Base-by-base conservation (phyloP, 2,797 vertebrate species). In the Cercopithecus petaurista region DNA sequence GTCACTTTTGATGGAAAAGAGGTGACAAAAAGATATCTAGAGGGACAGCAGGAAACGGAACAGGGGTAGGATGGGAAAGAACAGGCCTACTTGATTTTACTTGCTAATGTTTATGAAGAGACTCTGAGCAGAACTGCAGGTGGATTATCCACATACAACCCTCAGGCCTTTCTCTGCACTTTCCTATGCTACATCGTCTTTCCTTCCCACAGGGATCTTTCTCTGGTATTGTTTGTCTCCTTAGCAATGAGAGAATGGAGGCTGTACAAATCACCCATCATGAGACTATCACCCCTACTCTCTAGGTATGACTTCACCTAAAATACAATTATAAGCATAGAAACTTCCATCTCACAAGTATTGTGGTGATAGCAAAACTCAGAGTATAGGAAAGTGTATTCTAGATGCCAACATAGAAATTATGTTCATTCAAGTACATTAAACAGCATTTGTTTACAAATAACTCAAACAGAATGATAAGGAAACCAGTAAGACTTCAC, bases 361-460 rank as follows among this genome's bases (percentile, higher is more conserved):
- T 0, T 70, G 33, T 4, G 10, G 24, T 75, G 24, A 13, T 21
- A 84, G n/a, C 36, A 73, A 92, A 52, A 9, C 48, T 30, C 7
- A 67, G 55, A 70, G 52, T 36, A 55, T 39, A 86, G 28, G 22
- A 50, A 89, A 61, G 15, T 0, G 5, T 1, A 46, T 7, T 79
- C 21, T 61, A 7, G 46, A 48, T 84, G 3, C 4, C 30, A 79
- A 19, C 14, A 26, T 0, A 89, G 41, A 57, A 95, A 83, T 84
- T 12, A 30, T 1, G 21, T 48, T 86, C 9, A 64, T 82, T 76
- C 36, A 76, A 86, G 21, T 55, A 86, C 5, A 41, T 64, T 85
- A 80, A 89, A 81, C 15, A 50, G 19, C 4, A 59, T 80, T 87
- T 90, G 30, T 72, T 95, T 86, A 90, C 46, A 86, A 85, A 95